Conservation (phyloP, 2,888 invertebrate genomes). For the Noctua fimbriata region DNA sequence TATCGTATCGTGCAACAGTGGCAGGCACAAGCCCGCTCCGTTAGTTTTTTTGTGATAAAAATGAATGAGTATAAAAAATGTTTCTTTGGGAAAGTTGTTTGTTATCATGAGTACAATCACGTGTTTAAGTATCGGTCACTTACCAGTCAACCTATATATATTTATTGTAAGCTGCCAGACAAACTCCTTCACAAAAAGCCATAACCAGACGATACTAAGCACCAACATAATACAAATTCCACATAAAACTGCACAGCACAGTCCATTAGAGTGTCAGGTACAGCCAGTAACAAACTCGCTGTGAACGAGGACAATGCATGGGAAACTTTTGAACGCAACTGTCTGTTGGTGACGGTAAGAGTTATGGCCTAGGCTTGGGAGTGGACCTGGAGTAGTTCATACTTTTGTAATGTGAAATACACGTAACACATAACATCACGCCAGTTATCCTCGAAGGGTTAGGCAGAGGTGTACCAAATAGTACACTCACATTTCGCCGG, state of each 20-base stretch:
- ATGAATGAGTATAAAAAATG: too few species aligned
- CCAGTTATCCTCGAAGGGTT: too few species aligned
- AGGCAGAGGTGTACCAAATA: too few species aligned
- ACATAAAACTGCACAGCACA: slow-evolving; percentile 22
- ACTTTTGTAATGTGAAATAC: not conserved
- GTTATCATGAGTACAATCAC: too few species aligned
- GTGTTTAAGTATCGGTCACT: too few species aligned
- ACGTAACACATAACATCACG: too few species aligned
- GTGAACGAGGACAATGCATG: slow-evolving; percentile 55
- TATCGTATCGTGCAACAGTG: too few species aligned
- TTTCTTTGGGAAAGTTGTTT: too few species aligned
- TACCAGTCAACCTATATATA: too few species aligned
- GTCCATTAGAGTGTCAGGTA: slow-evolving; percentile 56
- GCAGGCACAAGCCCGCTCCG: too few species aligned
- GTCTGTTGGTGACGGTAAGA: slow-evolving; percentile 51
- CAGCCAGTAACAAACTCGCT: slow-evolving; percentile 54
- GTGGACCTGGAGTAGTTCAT: slow-evolving; percentile 9
- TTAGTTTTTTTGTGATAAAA: too few species aligned
- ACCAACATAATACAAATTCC: not conserved
- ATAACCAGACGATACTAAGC: not conserved
- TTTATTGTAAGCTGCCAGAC: not conserved
- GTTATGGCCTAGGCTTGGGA: slow-evolving; percentile 38
- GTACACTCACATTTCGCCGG: too few species aligned
- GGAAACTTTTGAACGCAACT: slow-evolving; percentile 52
- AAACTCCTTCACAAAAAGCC: not conserved